A percentile compares a stretch with the other conserved stretches of the same genome.
Evolutionary conservation across 2,797 vertebrate genomes (phyloP).

Genomic region (Myotis pilosus): DNA sequence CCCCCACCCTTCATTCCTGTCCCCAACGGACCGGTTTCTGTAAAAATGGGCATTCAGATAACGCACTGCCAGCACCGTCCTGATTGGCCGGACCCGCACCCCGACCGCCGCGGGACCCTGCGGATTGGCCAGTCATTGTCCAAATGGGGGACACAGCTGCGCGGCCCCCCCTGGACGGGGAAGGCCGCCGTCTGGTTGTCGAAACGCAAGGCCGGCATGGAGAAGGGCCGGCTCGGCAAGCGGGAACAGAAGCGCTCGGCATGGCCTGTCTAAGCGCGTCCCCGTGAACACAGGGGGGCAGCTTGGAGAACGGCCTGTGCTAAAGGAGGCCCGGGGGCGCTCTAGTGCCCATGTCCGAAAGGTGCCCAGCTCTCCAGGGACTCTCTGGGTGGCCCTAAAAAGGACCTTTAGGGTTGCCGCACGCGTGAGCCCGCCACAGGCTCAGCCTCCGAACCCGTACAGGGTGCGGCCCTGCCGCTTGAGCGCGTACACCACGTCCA

Average conservation of each 20-base stretch:
- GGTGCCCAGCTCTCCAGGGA: neutral
- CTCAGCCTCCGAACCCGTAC: conserved; percentile 79
- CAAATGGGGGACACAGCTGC: neutral
- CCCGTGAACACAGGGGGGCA: accelerated
- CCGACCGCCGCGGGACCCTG: neutral
- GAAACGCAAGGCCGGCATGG: no score
- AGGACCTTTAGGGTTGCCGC: conserved; percentile 29
- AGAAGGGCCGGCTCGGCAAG: no score
- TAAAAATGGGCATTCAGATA: neutral
- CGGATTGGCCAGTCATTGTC: accelerated
- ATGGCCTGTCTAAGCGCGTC: accelerated
- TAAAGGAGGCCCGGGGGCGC: no score
- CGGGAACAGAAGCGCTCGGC: no score
- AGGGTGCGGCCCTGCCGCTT: conserved; percentile 82
- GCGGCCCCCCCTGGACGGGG: accelerated
- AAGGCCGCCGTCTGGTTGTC: neutral
- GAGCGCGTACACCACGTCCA: conserved; percentile 83
- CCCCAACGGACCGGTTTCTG: neutral
- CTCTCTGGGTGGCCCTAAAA: conserved; percentile 38
- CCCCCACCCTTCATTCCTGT: no score
- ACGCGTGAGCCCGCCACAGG: accelerated
- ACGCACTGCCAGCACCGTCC: neutral
- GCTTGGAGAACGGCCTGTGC: accelerated
- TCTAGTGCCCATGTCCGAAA: no score
- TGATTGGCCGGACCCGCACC: neutral